A percentile compares a stretch with the other conserved stretches of the same genome.
Evolutionary conservation across 92 coral and sea anemone species (phyloP).

Genomic region (Chrysogorgia sp.): DNA sequence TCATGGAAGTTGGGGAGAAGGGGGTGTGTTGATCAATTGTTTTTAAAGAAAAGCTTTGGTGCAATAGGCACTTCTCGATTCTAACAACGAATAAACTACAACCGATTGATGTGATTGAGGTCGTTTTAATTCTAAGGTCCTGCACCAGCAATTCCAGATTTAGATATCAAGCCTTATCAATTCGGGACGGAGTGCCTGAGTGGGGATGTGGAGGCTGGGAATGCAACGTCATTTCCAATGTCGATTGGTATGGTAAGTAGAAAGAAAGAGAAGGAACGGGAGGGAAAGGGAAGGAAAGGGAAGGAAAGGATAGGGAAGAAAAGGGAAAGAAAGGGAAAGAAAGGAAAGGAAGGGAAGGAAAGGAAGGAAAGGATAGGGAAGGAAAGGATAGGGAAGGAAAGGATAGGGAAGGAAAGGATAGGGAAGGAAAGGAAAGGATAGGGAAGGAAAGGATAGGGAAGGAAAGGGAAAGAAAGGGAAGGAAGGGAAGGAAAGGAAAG

Average conservation of each 20-base stretch:
- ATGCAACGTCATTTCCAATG: conserved; percentile 64
- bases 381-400: background rate
- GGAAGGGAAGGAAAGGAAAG: background rate
- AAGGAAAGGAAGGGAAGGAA: background rate
- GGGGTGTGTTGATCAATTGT: background rate
- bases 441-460: background rate
- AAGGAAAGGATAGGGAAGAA: background rate
- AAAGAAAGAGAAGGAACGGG: background rate
- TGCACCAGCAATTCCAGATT: conserved; percentile 56
- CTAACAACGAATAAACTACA: no score
- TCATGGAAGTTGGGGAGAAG: conserved; percentile 35
- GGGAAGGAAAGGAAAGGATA: background rate
- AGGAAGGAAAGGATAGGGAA: background rate
- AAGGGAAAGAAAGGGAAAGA: background rate
- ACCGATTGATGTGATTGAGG: no score
- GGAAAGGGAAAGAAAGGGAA: background rate
- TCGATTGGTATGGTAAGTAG: conserved; percentile 57
- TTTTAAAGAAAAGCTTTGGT: no score
- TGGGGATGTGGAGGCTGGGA: conserved; percentile 56
- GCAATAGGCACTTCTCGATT: no score
- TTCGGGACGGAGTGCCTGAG: conserved; percentile 62
- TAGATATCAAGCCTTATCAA: conserved; percentile 46
- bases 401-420: background rate
- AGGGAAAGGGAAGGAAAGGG: background rate
- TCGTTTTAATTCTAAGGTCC: conserved; percentile 29